Evolutionary conservation across 2,888 invertebrate genomes (phyloP).

Genomic region (Sphecodes monilicornis): DNA sequence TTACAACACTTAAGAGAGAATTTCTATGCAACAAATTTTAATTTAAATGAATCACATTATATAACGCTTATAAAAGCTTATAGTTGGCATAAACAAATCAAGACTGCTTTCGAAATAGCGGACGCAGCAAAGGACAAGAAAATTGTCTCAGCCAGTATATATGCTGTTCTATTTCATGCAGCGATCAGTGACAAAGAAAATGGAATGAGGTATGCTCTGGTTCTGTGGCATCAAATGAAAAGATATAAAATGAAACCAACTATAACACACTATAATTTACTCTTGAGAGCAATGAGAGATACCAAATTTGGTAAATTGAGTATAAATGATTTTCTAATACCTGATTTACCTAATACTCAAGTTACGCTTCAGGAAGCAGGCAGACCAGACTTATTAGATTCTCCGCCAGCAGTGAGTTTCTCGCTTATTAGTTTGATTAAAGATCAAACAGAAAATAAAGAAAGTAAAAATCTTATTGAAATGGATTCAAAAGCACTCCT

Average conservation of each 20-base stretch:
- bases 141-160: constrained; percentile 89
- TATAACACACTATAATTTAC: constrained; percentile 91
- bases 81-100: constrained; percentile 92
- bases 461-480: too few species aligned
- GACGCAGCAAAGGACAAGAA: constrained; percentile 92
- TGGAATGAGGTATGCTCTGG: constrained; percentile 93
- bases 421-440: constrained; percentile 28
- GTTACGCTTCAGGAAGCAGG: constrained; percentile 73
- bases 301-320: constrained; percentile 90
- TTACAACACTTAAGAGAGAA: constrained; percentile 88
- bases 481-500: neutral
- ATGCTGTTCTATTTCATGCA: constrained; percentile 93
- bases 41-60: constrained; percentile 91
- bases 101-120: constrained; percentile 91
- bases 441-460: neutral
- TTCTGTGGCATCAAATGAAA: constrained; percentile 95
- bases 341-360: constrained; percentile 16
- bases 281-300: constrained; percentile 92
- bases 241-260: constrained; percentile 88
- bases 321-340: constrained; percentile 68
- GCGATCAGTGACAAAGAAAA: constrained; percentile 91
- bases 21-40: constrained; percentile 89
- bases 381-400: constrained; percentile 89
- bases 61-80: constrained; percentile 97
- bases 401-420: constrained; percentile 74